A percentile compares a stretch with the other conserved stretches of the same genome.
These are phyloP conservation scores for Decapterus maruadsi DNA, from an alignment of 2,797 vertebrate genomes.

Conservation along the genomic window DNA sequence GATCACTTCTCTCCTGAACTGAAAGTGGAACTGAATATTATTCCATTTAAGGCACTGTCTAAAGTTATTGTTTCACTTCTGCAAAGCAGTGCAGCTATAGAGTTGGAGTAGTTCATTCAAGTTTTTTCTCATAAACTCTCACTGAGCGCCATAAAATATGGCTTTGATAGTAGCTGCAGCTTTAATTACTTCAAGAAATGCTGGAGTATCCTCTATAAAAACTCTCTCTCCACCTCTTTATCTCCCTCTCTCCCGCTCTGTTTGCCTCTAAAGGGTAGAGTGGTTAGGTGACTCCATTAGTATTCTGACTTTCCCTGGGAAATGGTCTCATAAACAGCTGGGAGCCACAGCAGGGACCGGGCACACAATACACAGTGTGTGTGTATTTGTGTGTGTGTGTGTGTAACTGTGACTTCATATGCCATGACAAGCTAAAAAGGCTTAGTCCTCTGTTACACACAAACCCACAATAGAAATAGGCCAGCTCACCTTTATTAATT, in stretches of 20 bases:
- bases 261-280: constrained; percentile 55
- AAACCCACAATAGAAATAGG: not conserved
- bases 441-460: constrained; percentile 38
- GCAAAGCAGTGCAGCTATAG: not conserved
- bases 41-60: not conserved
- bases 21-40: constrained; percentile 13
- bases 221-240: constrained; percentile 11
- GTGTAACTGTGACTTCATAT: constrained; percentile 45
- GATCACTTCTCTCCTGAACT: not conserved
- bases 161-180: constrained; percentile 9
- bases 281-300: constrained; percentile 64
- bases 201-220: constrained; percentile 47
- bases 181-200: constrained; percentile 56
- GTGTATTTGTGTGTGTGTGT: constrained; percentile 34
- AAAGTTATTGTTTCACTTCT: not conserved
- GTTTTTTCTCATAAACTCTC: not conserved
- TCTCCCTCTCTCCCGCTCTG: constrained; percentile 24
- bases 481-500: constrained; percentile 30
- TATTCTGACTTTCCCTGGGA: constrained; percentile 67
- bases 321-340: constrained; percentile 74
- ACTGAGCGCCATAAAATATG: constrained; percentile 26
- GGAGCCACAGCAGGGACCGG: constrained; percentile 51
- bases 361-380: constrained; percentile 41
- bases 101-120: not conserved
- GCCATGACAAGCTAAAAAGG: constrained; percentile 36